Evolutionary conservation across 2,888 invertebrate species (phyloP).

Genomic region (Ptilodon capucinus): DNA sequence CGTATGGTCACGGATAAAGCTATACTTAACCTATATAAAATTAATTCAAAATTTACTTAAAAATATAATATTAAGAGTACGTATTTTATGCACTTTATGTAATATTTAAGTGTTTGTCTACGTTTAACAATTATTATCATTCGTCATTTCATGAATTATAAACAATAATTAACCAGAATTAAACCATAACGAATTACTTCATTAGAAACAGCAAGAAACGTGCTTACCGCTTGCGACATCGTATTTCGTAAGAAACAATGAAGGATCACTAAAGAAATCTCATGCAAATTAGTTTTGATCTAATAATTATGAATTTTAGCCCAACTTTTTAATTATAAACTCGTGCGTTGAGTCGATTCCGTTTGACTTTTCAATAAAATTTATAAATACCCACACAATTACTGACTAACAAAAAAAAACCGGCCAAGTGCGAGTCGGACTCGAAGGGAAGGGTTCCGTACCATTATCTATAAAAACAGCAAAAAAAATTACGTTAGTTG

Average conservation of each 20-base stretch:
- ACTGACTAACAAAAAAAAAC: neutral
- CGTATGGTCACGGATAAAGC: too few species aligned
- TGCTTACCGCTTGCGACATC: constrained; percentile 11
- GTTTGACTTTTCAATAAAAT: neutral
- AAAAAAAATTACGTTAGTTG: too few species aligned
- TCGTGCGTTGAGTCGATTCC: neutral
- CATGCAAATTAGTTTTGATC: constrained; percentile 3
- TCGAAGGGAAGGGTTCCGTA: too few species aligned
- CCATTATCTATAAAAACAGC: too few species aligned
- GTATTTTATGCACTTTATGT: too few species aligned
- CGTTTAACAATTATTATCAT: neutral
- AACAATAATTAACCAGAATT: neutral
- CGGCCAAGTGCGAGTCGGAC: too few species aligned
- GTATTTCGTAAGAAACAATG: neutral
- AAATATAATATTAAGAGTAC: too few species aligned
- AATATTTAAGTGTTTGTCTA: too few species aligned
- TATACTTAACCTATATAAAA: too few species aligned
- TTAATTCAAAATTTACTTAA: too few species aligned
- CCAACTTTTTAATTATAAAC: neutral
- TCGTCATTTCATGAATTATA: neutral
- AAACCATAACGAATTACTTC: neutral
- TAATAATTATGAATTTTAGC: neutral
- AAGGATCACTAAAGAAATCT: neutral
- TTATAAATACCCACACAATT: constrained; percentile 11
- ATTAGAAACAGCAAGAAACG: neutral